These are phyloP conservation scores for Anarhynchus alexandrinus DNA, from an alignment of 2,113 vertebrate genomes.

Conservation along the genomic window DNA sequence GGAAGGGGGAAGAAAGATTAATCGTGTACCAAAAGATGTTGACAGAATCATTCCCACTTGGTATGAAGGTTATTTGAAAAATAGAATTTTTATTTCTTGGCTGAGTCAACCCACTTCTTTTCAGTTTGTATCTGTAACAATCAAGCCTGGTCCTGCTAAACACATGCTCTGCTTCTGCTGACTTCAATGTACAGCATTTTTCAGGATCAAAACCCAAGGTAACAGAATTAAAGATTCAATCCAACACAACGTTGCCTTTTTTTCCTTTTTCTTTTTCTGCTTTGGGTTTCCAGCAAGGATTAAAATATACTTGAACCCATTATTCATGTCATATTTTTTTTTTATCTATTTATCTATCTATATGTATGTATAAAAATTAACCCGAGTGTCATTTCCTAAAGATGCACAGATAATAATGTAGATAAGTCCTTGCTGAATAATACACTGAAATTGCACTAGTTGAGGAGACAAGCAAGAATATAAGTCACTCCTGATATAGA, in stretches of 20 bases:
- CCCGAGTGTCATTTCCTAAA: neutral
- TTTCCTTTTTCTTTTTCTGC: neutral
- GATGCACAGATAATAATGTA: neutral
- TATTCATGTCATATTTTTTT: neutral
- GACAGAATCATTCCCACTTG: constrained; percentile 24
- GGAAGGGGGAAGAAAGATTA: constrained; percentile 7
- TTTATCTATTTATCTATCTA: too few relatives aligned
- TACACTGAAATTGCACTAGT: neutral
- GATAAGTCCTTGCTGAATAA: neutral
- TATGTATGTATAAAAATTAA: neutral
- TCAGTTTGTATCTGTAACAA: neutral
- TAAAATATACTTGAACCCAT: neutral
- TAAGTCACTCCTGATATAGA: neutral
- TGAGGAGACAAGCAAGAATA: neutral
- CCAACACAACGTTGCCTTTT: rapidly evolving
- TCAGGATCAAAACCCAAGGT: neutral
- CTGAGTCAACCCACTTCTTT: neutral
- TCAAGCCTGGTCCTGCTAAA: neutral
- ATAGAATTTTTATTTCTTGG: neutral
- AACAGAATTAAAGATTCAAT: neutral
- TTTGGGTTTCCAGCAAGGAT: neutral
- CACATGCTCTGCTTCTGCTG: neutral
- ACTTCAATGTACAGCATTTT: neutral
- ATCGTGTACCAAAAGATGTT: constrained; percentile 17
- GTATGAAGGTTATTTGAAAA: constrained; percentile 32